Conservation (phyloP, 2,113 vertebrate species). For the Taurulus bubalis region DNA sequence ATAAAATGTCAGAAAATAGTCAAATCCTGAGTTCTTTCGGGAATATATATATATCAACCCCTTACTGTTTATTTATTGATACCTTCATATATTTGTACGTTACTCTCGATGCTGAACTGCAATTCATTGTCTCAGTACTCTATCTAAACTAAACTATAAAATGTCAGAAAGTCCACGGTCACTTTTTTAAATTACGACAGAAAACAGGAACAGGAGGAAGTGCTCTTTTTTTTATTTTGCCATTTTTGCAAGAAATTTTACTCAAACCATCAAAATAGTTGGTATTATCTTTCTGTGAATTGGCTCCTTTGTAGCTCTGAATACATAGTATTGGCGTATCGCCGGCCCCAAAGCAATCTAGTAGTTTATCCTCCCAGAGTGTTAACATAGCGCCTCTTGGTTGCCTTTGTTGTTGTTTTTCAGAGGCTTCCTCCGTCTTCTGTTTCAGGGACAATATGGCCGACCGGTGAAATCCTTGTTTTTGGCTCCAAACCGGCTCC, state of each 20-base stretch:
- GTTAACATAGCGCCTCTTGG: background rate
- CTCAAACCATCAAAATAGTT: background rate
- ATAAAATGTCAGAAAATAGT: background rate
- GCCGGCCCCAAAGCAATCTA: background rate
- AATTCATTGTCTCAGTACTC: background rate
- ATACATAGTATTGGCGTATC: background rate
- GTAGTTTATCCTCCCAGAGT: background rate
- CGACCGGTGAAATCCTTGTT: background rate
- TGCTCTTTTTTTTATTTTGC: background rate
- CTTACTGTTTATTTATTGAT: background rate
- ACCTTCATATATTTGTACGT: background rate
- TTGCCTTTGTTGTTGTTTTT: background rate
- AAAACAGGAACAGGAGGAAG: background rate
- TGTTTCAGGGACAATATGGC: background rate
- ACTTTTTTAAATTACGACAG: background rate
- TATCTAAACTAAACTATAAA: background rate
- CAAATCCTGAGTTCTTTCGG: too few relatives aligned
- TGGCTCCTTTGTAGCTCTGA: background rate
- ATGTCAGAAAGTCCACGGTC: background rate
- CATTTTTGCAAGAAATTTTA: background rate
- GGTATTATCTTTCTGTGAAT: background rate
- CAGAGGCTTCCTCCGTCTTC: constrained; percentile 3
- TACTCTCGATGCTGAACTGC: background rate
- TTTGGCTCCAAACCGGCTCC: constrained; percentile 12
- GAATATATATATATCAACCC: too few relatives aligned